Evolutionary conservation across 2,888 invertebrate genomes (phyloP).

Genomic region (Pantelozetes paolii): DNA sequence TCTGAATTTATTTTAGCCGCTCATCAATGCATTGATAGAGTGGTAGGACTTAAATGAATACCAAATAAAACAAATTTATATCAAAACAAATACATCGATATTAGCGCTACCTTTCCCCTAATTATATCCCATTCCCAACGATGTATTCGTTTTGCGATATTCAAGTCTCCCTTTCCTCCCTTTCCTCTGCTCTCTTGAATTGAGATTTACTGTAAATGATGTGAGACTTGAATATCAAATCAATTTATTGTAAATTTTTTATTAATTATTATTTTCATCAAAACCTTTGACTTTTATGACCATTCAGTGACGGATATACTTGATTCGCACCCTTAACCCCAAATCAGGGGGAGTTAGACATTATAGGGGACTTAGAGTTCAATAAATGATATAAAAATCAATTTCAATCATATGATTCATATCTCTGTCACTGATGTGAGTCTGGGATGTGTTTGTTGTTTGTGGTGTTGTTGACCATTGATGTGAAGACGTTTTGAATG

Average conservation of each 20-base stretch:
- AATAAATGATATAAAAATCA: too few species aligned
- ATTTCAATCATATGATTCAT: too few species aligned
- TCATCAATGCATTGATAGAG: constrained; percentile 23
- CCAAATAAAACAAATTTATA: neutral
- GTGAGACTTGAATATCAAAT: constrained; percentile 13
- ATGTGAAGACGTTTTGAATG: neutral
- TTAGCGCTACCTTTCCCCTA: neutral
- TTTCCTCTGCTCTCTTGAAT: neutral
- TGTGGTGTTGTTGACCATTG: neutral
- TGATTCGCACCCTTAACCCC: neutral
- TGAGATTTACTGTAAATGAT: neutral
- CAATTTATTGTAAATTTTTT: neutral
- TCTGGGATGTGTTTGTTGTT: neutral
- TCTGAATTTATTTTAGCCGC: constrained; percentile 28
- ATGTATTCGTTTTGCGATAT: constrained; percentile 26
- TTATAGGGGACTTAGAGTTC: too few species aligned
- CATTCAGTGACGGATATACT: neutral
- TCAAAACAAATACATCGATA: constrained; percentile 13
- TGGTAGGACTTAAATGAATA: constrained; percentile 12
- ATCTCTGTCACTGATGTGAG: neutral
- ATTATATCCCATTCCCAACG: constrained; percentile 4
- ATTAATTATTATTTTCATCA: neutral
- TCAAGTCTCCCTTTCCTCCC: constrained; percentile 22
- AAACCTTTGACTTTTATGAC: constrained; percentile 26
- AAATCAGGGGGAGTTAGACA: too few species aligned